Conservation (phyloP, 2,113 vertebrate genomes). For the Ramphastos sulfuratus region DNA sequence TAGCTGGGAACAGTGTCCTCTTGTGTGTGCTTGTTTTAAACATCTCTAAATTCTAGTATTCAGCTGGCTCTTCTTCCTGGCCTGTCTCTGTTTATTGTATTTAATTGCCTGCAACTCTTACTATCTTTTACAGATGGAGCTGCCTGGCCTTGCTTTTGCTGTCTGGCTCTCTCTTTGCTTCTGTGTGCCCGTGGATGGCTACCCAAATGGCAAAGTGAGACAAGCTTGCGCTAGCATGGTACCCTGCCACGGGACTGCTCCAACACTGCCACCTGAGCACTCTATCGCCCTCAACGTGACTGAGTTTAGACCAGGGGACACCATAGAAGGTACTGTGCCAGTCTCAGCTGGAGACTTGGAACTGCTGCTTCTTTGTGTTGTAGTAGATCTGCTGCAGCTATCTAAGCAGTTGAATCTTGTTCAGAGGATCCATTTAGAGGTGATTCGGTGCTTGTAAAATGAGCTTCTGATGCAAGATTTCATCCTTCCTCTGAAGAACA, state of each 20-base stretch:
- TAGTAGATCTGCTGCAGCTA: neutral
- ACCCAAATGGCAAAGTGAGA: constrained; percentile 76
- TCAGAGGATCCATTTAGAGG: neutral
- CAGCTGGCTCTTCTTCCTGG: neutral
- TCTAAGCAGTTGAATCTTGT: neutral
- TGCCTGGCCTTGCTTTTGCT: neutral
- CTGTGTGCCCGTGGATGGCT: constrained; percentile 52
- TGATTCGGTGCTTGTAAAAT: neutral
- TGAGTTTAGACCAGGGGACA: constrained; percentile 78
- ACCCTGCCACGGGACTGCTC: constrained; percentile 72
- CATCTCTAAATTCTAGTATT: neutral
- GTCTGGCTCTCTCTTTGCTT: constrained; percentile 18
- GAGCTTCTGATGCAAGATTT: neutral
- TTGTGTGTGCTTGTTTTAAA: neutral
- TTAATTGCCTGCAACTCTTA: neutral
- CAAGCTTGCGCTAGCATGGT: constrained; percentile 78
- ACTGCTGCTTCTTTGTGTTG: neutral
- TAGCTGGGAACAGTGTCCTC: neutral
- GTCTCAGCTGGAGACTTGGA: neutral
- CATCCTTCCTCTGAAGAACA: neutral
- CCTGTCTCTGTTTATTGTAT: neutral
- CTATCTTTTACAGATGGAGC: constrained; percentile 67
- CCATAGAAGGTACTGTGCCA: constrained; percentile 78
- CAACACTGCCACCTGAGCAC: constrained; percentile 68
- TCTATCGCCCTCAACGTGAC: constrained; percentile 70